Evolutionary conservation across 2,113 vertebrate genomes (phyloP), one percentile per base, ranked within the genome.

Genomic region (Sclerurus mexicanus): DNA sequence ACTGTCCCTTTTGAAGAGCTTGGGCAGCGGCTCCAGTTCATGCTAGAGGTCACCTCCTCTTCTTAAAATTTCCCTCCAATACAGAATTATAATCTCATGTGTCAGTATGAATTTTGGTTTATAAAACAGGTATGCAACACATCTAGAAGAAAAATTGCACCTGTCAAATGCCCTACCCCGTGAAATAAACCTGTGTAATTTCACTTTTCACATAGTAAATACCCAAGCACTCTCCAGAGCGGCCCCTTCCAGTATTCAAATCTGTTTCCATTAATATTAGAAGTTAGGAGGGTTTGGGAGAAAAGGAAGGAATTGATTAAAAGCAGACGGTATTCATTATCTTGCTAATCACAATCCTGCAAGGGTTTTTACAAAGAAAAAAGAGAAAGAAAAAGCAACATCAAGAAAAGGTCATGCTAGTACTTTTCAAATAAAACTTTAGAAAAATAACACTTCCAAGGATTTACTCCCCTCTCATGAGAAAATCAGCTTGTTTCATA

Each of bases 181-280:
- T 94, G 97, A 98, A 97, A 97, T 97, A 97, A 97, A 98, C 97
- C 98, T 98, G 98, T 14, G 66, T 92, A 98, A 97, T 97, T 97
- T 98, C 97, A 98, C 97, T 98, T 98, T 98, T 98, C 98, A 98
- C 97, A 97, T 98, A 98, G 97, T 98, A 98, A 98, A 98, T 98
- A 98, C 94, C 97, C 95, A 96, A 97, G 97, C 47, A 85, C 95
- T 98, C 98, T 98, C 96, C 97, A 97, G 97, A 98, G 97, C 24
- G 49, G 96, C 92, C 97, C 88, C 96, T 97, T 98, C 96, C 97
- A 98, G 96, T 97, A 97, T 98, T 98, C 96, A 97, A 97, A 98
- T 98, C 97, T 97, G 97, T 98, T 98, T 98, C 96, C 97, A 98
- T 98, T 98, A 98, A 98, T 98, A 98, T 97, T 97, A 98, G 97